Evolutionary conservation across 2,113 vertebrate species (phyloP), one percentile per base, ranked within the genome.

Genomic region (Sorex fumeus): DNA sequence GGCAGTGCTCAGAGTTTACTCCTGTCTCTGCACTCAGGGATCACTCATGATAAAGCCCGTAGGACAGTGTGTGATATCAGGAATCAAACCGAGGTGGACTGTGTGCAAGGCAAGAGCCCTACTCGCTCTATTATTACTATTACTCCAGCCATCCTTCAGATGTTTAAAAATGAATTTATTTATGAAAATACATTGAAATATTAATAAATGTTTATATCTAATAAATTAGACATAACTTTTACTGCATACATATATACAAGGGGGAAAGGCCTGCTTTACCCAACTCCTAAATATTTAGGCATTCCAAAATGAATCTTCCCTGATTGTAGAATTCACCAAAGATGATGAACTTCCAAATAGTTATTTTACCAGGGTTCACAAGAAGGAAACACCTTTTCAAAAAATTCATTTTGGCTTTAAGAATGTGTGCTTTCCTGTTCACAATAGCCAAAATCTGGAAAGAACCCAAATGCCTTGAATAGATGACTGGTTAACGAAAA

Each of bases 361-460:
- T 60, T 88, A 60, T 85, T 82, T 94, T 69, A 57, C n/a, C 47
- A 62, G 83, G 11, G 25, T 64, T 40, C 6, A 45, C 18, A 91
- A 88, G 40, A 86, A 50, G 12, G 8, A 83, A 83, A 2, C 6
- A 57, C 1, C 8, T 92, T 84, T 84, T 53, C 74, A n/a, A 84
- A 90, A 93, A 67, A 70, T 84, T 16, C 75, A 45, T 64, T 79
- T 70, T 27, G 27, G 30, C 36, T 40, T 64, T 12, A 53, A 84
- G 72, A 92, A 64, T 62, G 7, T 78, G 10, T 57, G 45, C 69
- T 77, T 94, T 88, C n/a, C n/a, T n/a, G n/a, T n/a, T n/a, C n/a
- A n/a, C n/a, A n/a, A n/a, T n/a, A n/a, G n/a, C n/a, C n/a, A n/a
- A n/a, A n/a, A n/a, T n/a, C n/a, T n/a, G n/a, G n/a, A n/a, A n/a